phyloP scores from a whole-genome alignment of 2,888 invertebrate genomes.

The Mystacides longicornis region DNA sequence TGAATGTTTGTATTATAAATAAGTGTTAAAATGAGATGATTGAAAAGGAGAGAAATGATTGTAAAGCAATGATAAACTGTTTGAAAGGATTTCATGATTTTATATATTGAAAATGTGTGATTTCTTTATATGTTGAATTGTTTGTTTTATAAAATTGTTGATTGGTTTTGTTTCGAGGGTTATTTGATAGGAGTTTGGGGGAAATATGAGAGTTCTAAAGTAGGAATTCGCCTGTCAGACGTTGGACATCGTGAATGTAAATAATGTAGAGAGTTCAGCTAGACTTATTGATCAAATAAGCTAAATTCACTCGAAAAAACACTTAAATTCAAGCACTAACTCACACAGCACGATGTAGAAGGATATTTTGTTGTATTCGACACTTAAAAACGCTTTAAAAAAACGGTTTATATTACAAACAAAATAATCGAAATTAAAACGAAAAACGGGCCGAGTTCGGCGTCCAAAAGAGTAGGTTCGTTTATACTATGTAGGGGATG shows the following conservation, averaged over 20 bases:
- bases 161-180: too few species aligned
- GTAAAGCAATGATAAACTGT: too few species aligned
- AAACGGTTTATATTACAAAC: neutral
- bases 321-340: neutral
- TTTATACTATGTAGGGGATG: neutral
- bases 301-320: neutral
- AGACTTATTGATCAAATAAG: constrained; percentile 18
- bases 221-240: neutral
- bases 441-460: constrained; percentile 6
- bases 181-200: too few species aligned
- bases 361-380: constrained; percentile 3
- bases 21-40: too few species aligned
- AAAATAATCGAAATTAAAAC: neutral
- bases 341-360: neutral
- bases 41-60: too few species aligned
- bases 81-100: too few species aligned
- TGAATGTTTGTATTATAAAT: too few species aligned
- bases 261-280: constrained; percentile 15
- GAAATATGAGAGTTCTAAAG: too few species aligned
- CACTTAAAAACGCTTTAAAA: neutral
- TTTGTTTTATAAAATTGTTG: too few species aligned
- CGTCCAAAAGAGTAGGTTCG: constrained; percentile 7
- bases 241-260: constrained; percentile 10
- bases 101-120: too few species aligned
- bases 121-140: too few species aligned